phyloP scores from a whole-genome alignment of 2,113 vertebrate genomes.

The Rhinoderma darwinii region DNA sequence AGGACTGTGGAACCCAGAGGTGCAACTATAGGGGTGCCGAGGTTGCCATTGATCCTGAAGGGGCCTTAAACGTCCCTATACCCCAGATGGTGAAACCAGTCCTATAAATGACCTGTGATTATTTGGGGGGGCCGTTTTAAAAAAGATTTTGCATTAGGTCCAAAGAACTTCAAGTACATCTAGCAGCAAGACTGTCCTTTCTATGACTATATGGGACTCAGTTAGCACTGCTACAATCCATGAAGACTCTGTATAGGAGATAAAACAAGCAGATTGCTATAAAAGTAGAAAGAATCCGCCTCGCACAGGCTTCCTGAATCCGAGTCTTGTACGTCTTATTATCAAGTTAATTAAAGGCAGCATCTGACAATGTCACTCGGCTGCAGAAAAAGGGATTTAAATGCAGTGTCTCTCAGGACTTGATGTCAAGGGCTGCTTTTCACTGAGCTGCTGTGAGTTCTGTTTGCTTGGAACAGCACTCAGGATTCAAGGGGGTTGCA shows the following conservation, averaged over 20 bases:
- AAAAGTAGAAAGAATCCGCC: constrained; percentile 83
- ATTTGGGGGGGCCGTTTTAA: background rate
- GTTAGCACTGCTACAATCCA: constrained; percentile 64
- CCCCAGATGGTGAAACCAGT: background rate
- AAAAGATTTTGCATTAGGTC: background rate
- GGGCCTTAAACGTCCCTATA: background rate
- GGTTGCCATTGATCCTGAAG: background rate
- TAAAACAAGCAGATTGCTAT: constrained; percentile 75
- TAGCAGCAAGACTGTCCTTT: background rate
- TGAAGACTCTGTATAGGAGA: constrained; percentile 71
- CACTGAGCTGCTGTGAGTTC: constrained; percentile 80
- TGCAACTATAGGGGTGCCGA: background rate
- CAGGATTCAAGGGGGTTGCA: constrained; percentile 73
- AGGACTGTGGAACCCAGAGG: background rate
- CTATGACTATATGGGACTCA: constrained; percentile 26
- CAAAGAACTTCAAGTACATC: background rate
- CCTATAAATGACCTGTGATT: background rate
- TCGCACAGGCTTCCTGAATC: constrained; percentile 83
- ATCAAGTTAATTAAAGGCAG: constrained; percentile 99
- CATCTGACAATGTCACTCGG: constrained; percentile 99
- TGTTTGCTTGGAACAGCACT: constrained; percentile 76
- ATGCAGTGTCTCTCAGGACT: constrained; percentile 94
- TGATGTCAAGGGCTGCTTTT: constrained; percentile 94
- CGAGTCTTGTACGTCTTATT: constrained; percentile 96
- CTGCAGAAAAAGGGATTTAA: constrained; percentile 99